Base-by-base conservation (phyloP, 2,113 vertebrate species). In the Hemichromis elongatus region DNA sequence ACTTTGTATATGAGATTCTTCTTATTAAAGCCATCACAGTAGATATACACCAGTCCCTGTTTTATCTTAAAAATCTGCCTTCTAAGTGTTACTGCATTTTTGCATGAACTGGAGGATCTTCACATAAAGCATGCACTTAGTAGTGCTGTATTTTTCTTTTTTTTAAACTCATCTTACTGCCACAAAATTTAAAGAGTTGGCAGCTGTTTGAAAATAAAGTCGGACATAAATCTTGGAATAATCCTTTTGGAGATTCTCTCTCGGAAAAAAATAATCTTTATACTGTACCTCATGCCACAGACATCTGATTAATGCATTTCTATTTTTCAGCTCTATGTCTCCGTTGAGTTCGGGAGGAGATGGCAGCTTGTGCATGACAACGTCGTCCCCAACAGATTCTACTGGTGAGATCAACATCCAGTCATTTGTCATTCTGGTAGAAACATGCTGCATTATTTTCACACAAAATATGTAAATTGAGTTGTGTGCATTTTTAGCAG, bases 321-420 rank as follows among this genome's bases (percentile, higher is more conserved):
- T 68, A 54, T 92, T 81, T 91, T 92, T 86, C 92, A 98, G 98
- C 95, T 99, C 75, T 98, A 97, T 92, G 98, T 97, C 89, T 99
- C 98, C 0, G 96, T 97, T 61, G 98, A 99, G 84, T 99, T 99
- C 95, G 98, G 98, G 80, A 97, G 97, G 93, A 97, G 96, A 93
- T 99, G 98, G 98, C 97, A 98, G 88, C 97, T 98, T 42, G 97
- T 99, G 86, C 97, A 98, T 3, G 97, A 98, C 79, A 94, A 90
- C 16, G 97, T 99, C 6, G 95, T 97, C 82, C 97, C 98, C 28
- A 99, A 98, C 95, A 97, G 98, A 86, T 99, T 99, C 92, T 99
- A 99, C 93, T 99, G 98, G 98, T 99, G 96, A 98, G 97, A 79
- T 79, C 57, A 57, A 85, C 80, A 53, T 55, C 82, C 81, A 54